Evolutionary conservation across 1,140 invertebrate species (phyloP).

Genomic region (Drosophila rhopaloa): DNA sequence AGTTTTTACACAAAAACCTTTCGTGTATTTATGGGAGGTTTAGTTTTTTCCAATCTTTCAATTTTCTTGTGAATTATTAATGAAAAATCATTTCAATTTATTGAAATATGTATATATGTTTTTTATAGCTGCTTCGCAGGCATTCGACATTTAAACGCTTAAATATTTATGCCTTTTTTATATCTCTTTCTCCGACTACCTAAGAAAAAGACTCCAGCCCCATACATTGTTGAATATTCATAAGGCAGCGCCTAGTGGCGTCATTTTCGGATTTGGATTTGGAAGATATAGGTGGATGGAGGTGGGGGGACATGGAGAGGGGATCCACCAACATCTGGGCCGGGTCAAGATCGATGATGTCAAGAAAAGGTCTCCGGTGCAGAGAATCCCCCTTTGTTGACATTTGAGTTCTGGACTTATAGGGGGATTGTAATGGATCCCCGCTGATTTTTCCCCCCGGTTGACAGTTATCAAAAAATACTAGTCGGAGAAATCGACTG

Average conservation of each 20-base stretch:
- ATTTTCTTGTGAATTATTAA: conserved; percentile 79
- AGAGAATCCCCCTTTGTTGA: conserved; percentile 53
- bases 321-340: conserved; percentile 55
- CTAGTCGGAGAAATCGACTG: conserved; percentile 11
- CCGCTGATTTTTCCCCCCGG: conserved; percentile 48
- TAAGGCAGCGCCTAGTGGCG: conserved; percentile 72
- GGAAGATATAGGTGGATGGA: conserved; percentile 28
- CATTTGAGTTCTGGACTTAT: conserved; percentile 58
- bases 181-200: conserved; percentile 50
- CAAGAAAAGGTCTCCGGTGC: conserved; percentile 60
- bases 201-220: conserved; percentile 19
- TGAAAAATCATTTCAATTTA: conserved; percentile 63
- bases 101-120: conserved; percentile 71
- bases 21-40: conserved; percentile 41
- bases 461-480: conserved; percentile 37
- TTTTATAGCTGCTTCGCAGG: conserved; percentile 72
- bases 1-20: conserved; percentile 15
- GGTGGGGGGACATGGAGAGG: not conserved
- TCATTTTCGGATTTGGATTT: conserved; percentile 60
- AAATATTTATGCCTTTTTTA: conserved; percentile 77
- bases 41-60: conserved; percentile 45
- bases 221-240: conserved; percentile 72
- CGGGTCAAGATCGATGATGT: conserved; percentile 80
- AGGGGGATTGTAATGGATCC: conserved; percentile 34
- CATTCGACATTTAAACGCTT: conserved; percentile 75